These are phyloP conservation scores for Mycteria americana DNA, from an alignment of 2,797 vertebrate genomes.

Conservation along the genomic window DNA sequence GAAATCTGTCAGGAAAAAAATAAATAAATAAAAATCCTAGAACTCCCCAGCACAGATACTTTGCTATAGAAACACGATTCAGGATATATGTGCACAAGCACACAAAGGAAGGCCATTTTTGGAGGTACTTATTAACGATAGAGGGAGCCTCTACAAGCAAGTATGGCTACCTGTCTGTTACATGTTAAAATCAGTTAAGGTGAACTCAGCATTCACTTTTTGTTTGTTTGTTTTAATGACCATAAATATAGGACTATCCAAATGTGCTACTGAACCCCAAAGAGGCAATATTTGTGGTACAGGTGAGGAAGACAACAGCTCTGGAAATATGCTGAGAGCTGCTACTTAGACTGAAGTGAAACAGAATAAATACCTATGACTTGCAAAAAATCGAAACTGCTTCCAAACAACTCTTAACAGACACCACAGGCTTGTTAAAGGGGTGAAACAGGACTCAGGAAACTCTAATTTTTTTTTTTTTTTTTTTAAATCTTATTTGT, in stretches of 20 bases:
- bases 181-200: background rate
- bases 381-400: background rate
- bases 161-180: background rate
- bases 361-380: background rate
- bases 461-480: background rate
- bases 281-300: background rate
- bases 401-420: background rate
- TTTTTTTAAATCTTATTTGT: background rate
- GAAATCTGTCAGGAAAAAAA: background rate
- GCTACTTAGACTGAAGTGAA: background rate
- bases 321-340: background rate
- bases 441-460: background rate
- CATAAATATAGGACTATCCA: background rate
- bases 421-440: background rate
- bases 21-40: background rate
- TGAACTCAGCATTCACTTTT: background rate
- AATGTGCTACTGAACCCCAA: background rate
- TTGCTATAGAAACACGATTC: background rate
- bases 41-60: background rate
- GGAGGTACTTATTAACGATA: background rate
- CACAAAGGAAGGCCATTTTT: background rate
- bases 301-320: background rate
- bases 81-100: background rate
- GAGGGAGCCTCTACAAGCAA: background rate
- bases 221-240: too few relatives aligned